Base-by-base conservation (phyloP, 2,888 invertebrate species). In the Melanostoma scalare region DNA sequence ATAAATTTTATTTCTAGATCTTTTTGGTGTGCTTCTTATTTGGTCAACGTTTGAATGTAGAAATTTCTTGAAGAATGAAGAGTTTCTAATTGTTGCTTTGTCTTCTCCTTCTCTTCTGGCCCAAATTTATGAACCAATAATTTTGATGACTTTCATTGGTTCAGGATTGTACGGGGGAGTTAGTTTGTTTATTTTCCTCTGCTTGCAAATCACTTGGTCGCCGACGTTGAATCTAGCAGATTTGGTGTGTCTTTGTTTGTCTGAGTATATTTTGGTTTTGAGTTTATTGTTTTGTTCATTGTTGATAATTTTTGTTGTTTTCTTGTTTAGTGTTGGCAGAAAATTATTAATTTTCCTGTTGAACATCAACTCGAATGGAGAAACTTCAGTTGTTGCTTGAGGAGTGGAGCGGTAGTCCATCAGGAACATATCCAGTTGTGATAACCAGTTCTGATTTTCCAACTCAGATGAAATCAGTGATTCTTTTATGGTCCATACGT, bases 321-420 rank as follows among this genome's bases (percentile, higher is more conserved):
- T 31, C 35, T 55, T 35, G 2, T 55, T 46, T n/a, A n/a, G 33
- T 55, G 46, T 9, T 46, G 46, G 10, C 46, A 46, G 3, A 8
- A n/a, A 35, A 44, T 61, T 61, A 31, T 61, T 46, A 33, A 42
- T 44, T 31, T 30, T 61, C 20, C 31, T 46, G 46, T 61, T 6
- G 44, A 46, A 30, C 61, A 33, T 36, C 35, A 55, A 36, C 20
- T 56, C 55, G 38, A 38, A 56, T 4, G 55, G 38, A 20, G 48
- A 48, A 20, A 38, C 20, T 48, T 48, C 48, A 20, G 48, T 48
- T 48, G 48, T 48, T 48, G 48, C 48, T 48, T 48, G 48, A 5
- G 30, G 48, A 48, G 48, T 56, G 3, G 61, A 48, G 8, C 65
- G 10, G 36, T 65, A 65, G 10, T 65, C 38, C 40, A 65, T 52